Evolutionary conservation across 2,113 vertebrate genomes (phyloP), one percentile per base, ranked within the genome.

Genomic region (Tretioscincus oriximinensis): DNA sequence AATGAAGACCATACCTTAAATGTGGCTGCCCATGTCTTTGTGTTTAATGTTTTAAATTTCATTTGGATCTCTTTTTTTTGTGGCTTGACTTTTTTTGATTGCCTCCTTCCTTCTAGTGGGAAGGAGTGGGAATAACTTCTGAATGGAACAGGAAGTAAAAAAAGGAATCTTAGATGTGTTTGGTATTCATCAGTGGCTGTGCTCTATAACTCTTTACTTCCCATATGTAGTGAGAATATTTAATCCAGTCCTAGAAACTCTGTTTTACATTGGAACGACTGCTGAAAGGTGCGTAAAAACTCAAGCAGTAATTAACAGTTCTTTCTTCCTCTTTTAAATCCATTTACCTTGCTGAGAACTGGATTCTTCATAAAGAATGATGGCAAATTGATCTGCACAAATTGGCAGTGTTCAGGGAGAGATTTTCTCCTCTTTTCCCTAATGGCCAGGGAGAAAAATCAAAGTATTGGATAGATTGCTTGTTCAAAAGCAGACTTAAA

Each of bases 51-150:
- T 90, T 81, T 88, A 90, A 83, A 18, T 73, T 45, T 87, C 80
- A 79, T 87, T 91, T 90, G 76, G 60, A 77, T n/a, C n/a, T 41
- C 5, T 41, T 41, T 41, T 5, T 81, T 78, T 78, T 86, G 84
- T 77, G 45, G 71, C 89, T 78, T 78, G 86, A 87, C 90, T 90
- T 90, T 84, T 77, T 85, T 88, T 87, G 82, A 89, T 89, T 90
- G 90, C 81, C 16, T 14, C 26, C 58, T 64, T n/a, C 47, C 72
- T 65, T 68, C 76, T 75, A 69, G 18, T 35, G 65, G 47, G 8
- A 1, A 9, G 45, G 28, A 51, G 61, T n/a, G 29, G 24, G 49
- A 54, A 10, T 81, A 67, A 58, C 18, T n/a, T 74, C 67, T 22
- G 71, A 65, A 65, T 65, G 28, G 47, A 65, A 76, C 26, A 76